A percentile compares a stretch with the other conserved stretches of the same genome.
These are phyloP conservation scores for Drosophila formosana DNA, from an alignment of 2,888 invertebrate species.

Conservation along the genomic window DNA sequence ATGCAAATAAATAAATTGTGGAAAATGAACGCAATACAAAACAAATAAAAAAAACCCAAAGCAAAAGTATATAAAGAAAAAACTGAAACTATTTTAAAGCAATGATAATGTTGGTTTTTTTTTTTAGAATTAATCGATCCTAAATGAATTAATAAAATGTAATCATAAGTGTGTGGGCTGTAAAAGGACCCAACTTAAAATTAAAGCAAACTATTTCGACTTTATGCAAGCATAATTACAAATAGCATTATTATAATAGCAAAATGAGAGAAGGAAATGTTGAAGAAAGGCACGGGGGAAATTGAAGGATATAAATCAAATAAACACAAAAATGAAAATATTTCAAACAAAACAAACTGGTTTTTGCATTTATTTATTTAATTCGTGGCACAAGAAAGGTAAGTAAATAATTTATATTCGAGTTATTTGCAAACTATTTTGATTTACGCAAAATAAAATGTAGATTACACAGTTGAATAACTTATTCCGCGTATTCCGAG, in stretches of 20 bases:
- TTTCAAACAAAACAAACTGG: slow-evolving; percentile 56
- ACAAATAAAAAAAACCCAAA: slow-evolving; percentile 16
- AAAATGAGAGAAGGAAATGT: slow-evolving; percentile 20
- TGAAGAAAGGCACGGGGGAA: slow-evolving; percentile 25
- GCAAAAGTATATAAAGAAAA: slow-evolving; percentile 3
- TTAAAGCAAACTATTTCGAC: slow-evolving; percentile 61
- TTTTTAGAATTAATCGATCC: slow-evolving; percentile 62
- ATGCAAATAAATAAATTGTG: slow-evolving; percentile 26
- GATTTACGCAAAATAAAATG: not conserved
- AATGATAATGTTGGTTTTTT: slow-evolving; percentile 60
- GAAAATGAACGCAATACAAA: slow-evolving; percentile 17
- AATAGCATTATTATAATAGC: slow-evolving; percentile 54
- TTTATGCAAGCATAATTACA: slow-evolving; percentile 64
- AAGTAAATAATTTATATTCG: not conserved
- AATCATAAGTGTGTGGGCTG: slow-evolving; percentile 45
- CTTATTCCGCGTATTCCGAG: no score
- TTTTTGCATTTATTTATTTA: slow-evolving; percentile 3
- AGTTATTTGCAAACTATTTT: no score
- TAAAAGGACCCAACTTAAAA: slow-evolving; percentile 45
- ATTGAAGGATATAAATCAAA: slow-evolving; percentile 61
- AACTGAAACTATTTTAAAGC: slow-evolving; percentile 70
- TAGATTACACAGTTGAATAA: not conserved
- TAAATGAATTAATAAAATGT: slow-evolving; percentile 29
- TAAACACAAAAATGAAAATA: slow-evolving; percentile 71
- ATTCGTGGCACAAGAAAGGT: not conserved